Evolutionary conservation across 1,140 invertebrate species (phyloP).

Genomic region (Lethrus apterus): DNA sequence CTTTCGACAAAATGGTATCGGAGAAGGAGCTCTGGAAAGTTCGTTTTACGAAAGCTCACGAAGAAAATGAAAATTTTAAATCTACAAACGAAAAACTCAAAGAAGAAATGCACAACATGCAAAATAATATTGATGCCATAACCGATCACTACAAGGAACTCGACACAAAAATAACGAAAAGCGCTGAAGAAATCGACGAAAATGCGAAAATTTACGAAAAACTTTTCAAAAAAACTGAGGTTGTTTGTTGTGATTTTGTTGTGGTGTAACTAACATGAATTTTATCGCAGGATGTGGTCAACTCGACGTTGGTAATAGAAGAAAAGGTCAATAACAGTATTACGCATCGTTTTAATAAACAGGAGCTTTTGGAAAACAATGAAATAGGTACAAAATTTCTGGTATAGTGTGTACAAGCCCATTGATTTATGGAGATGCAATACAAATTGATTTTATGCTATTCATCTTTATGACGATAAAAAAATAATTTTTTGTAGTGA

Average conservation of each 20-base stretch:
- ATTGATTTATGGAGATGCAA: too few species aligned
- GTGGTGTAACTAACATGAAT: not conserved
- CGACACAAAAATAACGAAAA: not conserved
- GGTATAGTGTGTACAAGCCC: too few species aligned
- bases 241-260: not conserved
- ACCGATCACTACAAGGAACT: not conserved
- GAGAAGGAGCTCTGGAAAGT: slow-evolving; percentile 8
- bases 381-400: too few species aligned
- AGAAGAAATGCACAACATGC: not conserved
- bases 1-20: too few species aligned
- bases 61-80: slow-evolving; percentile 1
- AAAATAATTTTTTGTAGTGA: slow-evolving; percentile 10
- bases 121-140: not conserved
- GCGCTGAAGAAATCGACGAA: slow-evolving; percentile 6
- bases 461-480: too few species aligned
- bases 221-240: slow-evolving; percentile 1
- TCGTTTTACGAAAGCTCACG: slow-evolving; percentile 1
- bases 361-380: too few species aligned
- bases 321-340: too few species aligned
- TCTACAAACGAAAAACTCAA: not conserved
- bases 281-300: slow-evolving; percentile 2
- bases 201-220: slow-evolving; percentile 4
- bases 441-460: too few species aligned
- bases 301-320: too few species aligned
- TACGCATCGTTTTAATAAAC: too few species aligned